A percentile compares a stretch with the other conserved stretches of the same genome.
Conservation (phyloP, 2,113 vertebrate species). For the Felis chaus region DNA sequence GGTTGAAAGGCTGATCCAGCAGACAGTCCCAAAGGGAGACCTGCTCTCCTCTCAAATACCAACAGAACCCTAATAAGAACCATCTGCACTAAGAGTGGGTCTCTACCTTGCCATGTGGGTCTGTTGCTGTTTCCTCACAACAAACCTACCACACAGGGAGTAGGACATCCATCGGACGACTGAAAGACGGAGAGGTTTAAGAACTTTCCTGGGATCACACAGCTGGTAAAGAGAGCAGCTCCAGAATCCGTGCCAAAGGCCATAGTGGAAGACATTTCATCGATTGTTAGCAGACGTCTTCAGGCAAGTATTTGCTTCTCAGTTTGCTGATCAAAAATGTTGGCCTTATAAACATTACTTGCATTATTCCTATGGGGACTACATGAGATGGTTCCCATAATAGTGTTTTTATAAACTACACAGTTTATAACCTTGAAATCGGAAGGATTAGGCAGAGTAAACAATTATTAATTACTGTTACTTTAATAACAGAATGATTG, state of each 20-base stretch:
- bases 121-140: neutral
- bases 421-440: neutral
- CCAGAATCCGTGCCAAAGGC: neutral
- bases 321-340: neutral
- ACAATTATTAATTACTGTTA: neutral
- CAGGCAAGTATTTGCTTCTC: neutral
- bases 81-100: accelerated
- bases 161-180: neutral
- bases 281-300: neutral
- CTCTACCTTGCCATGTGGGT: neutral
- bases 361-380: no score
- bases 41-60: neutral
- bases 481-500: neutral
- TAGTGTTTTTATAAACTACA: neutral
- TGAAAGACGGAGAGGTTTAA: neutral
- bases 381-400: neutral
- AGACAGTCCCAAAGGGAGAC: neutral
- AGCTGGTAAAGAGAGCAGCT: neutral
- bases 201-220: neutral
- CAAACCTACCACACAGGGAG: neutral
- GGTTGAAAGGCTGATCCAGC: neutral
- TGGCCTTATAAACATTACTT: neutral
- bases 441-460: neutral
- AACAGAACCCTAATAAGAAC: neutral
- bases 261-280: neutral